Conservation (phyloP, 2,888 invertebrate species). For the Trachelus tabidus region DNA sequence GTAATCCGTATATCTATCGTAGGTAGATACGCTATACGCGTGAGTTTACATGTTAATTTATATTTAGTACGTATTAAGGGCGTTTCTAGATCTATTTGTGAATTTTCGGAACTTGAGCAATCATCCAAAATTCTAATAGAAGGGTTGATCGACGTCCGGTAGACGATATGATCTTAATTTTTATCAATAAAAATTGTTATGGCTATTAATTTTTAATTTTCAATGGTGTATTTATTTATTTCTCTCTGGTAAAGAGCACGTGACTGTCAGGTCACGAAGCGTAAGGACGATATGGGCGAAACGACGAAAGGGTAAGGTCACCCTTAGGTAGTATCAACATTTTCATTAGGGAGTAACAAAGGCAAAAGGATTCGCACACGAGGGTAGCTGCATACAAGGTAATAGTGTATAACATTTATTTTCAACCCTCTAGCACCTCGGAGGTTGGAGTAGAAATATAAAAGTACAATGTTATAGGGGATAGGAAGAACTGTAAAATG, state of each 20-base stretch:
- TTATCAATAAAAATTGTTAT: background rate
- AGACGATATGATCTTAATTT: background rate
- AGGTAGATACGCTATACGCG: background rate
- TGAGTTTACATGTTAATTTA: background rate
- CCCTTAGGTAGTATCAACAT: background rate
- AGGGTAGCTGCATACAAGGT: background rate
- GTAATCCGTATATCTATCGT: background rate
- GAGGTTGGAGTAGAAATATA: slow-evolving; percentile 2
- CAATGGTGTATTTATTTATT: background rate
- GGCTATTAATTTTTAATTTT: background rate
- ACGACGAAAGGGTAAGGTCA: background rate
- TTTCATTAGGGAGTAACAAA: background rate
- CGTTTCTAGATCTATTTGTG: too few species aligned
- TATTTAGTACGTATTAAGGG: background rate
- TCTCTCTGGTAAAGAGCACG: background rate
- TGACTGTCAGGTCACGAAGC: background rate
- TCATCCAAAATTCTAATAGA: background rate
- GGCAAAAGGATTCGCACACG: background rate
- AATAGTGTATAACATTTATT: background rate
- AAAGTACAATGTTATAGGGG: slow-evolving; percentile 20
- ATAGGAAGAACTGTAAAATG: slow-evolving; percentile 18
- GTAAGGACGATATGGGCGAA: background rate
- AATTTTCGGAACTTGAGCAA: background rate
- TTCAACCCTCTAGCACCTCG: background rate
- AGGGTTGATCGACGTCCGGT: background rate